Conservation (phyloP, 2,113 vertebrate genomes). For the Gavia stellata region DNA sequence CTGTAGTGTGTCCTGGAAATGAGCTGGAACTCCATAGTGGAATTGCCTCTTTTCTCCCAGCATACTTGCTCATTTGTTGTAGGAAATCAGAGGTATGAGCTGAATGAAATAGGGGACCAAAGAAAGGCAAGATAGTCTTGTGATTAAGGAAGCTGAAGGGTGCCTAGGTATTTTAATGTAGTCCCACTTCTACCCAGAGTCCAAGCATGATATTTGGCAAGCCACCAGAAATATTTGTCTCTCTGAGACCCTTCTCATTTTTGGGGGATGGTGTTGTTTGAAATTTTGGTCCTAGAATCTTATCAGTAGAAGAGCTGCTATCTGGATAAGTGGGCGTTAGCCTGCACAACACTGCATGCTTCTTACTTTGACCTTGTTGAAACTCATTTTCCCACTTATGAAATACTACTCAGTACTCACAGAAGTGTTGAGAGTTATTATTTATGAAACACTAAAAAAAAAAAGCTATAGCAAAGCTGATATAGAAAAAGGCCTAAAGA, state of each 20-base stretch:
- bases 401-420: not conserved
- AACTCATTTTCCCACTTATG: not conserved
- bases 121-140: not conserved
- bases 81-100: not conserved
- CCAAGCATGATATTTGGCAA: not conserved
- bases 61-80: not conserved
- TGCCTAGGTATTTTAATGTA: not conserved
- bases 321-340: not conserved
- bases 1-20: not conserved
- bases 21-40: not conserved
- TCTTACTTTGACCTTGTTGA: not conserved
- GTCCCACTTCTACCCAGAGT: not conserved
- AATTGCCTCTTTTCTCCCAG: not conserved
- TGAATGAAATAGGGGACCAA: not conserved
- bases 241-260: not conserved
- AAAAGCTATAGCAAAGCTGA: not conserved
- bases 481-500: not conserved
- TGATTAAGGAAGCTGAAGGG: not conserved
- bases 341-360: not conserved
- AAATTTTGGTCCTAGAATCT: not conserved
- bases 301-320: not conserved
- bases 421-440: not conserved
- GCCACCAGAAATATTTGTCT: not conserved
- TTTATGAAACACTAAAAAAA: not conserved
- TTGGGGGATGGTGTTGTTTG: not conserved